Evolutionary conservation across 1,140 invertebrate species (phyloP), one percentile per base, ranked within the genome.

Genomic region (Cecropterus lyciades): DNA sequence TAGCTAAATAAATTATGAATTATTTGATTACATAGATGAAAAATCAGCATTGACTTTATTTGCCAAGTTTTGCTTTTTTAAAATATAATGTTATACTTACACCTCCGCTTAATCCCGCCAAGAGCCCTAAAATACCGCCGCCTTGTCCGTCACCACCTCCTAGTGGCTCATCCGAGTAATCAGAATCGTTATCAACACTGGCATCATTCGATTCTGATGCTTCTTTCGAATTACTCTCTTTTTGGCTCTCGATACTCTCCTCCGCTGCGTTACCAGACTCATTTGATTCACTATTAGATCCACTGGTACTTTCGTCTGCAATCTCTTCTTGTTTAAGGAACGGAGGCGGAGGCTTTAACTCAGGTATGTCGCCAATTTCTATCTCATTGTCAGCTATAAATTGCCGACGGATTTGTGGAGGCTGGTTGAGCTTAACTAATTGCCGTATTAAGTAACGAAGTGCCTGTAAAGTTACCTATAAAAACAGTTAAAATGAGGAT

Each of bases 81-180:
- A 40, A 53, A 30, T 42, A 42, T 15, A 15, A 49, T 20, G 43
- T 49, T 51, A 37, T 55, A 89, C 87, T 88, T 82, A 92, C 89
- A 8, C 86, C 85, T 2, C 85, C 89, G 70, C 89, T 92, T 5
- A 89, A 64, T 15, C 87, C 83, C 33, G 89, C 89, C 11, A 92
- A 59, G 0, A 92, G 60, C 9, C 89, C 89, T 60, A 92, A 77
- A 15, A 92, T 64, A 0, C 89, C 89, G 43, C 89, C 89, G 8
- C 89, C 89, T 43, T 85, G 73, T 0, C 87, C 89, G 67, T 89
- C 88, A 0, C 88, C 87, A 5, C 87, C 87, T 16, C 74, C 89
- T 5, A 83, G 80, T 7, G 80, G 82, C 33, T 89, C 87, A 67
- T 87, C 83, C 45, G 71, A 80, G 40, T 76, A 75, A 68, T 79